phyloP scores from a whole-genome alignment of 2,113 vertebrate genomes.

The Puntigrus tetrazona region DNA sequence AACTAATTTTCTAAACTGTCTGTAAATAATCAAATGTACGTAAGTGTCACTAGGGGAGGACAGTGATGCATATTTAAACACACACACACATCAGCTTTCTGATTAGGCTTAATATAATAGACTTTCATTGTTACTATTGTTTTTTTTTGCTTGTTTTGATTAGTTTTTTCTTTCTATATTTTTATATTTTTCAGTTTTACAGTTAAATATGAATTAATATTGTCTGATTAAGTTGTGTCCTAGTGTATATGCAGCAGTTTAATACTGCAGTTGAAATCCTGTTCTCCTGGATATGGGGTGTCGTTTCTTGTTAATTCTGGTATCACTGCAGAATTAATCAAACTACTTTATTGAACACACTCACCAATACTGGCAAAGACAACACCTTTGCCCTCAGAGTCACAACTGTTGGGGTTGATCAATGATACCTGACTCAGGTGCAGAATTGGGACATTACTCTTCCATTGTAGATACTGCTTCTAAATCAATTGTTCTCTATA shows the following conservation, averaged over 20 bases:
- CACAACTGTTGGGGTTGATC: not conserved
- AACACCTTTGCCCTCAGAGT: not conserved
- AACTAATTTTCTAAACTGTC: not conserved
- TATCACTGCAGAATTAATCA: slow-evolving; percentile 3
- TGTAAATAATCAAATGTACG: not conserved
- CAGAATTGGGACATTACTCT: not conserved
- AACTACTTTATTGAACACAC: not conserved
- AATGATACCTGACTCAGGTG: not conserved
- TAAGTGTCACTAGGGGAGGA: not conserved
- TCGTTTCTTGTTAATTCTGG: not conserved
- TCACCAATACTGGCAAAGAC: not conserved
- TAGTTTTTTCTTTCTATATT: no score
- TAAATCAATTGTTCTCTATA: not conserved
- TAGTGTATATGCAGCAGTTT: not conserved
- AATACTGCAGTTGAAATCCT: not conserved
- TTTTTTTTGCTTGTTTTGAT: no score
- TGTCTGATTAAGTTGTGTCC: not conserved
- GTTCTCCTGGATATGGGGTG: not conserved
- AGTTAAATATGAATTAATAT: not conserved
- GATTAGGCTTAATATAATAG: not conserved
- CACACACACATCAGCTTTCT: not conserved
- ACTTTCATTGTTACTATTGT: not conserved
- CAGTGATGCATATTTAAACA: not conserved
- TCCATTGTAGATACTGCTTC: not conserved
- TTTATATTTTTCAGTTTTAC: not conserved